Conservation (phyloP, 2,888 invertebrate genomes). For the Helobdella robusta region DNA sequence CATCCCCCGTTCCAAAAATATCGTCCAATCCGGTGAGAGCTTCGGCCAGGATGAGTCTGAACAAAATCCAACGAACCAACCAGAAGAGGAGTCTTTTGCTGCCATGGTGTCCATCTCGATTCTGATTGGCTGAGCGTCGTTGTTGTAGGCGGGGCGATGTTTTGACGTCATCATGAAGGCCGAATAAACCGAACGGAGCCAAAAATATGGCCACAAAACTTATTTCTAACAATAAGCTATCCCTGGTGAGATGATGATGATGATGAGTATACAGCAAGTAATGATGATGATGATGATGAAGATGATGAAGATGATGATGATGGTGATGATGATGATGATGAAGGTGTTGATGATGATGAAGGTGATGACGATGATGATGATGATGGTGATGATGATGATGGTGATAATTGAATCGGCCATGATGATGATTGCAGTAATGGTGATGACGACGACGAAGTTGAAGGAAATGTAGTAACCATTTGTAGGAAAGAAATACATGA, state of each 20-base stretch:
- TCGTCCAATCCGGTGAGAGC: slow-evolving; percentile 13
- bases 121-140: neutral
- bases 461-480: no score
- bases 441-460: no score
- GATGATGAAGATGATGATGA: slow-evolving; percentile 6
- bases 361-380: no score
- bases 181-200: slow-evolving; percentile 22
- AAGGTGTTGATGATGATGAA: no score
- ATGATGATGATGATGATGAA: slow-evolving; percentile 10
- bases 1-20: slow-evolving; percentile 8
- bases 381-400: no score
- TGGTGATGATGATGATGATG: no score
- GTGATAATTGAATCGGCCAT: no score
- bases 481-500: slow-evolving; percentile 18
- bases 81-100: slow-evolving; percentile 15
- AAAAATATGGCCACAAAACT: slow-evolving; percentile 18
- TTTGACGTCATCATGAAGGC: slow-evolving; percentile 2
- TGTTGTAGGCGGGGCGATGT: neutral
- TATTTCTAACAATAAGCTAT: slow-evolving; percentile 4
- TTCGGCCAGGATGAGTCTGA: slow-evolving; percentile 17
- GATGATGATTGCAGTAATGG: no score
- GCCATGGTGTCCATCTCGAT: neutral
- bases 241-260: no score
- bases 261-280: no score
- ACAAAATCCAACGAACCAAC: slow-evolving; percentile 12